Conservation (phyloP, 2,113 vertebrate species). For the Pogona vitticeps region DNA sequence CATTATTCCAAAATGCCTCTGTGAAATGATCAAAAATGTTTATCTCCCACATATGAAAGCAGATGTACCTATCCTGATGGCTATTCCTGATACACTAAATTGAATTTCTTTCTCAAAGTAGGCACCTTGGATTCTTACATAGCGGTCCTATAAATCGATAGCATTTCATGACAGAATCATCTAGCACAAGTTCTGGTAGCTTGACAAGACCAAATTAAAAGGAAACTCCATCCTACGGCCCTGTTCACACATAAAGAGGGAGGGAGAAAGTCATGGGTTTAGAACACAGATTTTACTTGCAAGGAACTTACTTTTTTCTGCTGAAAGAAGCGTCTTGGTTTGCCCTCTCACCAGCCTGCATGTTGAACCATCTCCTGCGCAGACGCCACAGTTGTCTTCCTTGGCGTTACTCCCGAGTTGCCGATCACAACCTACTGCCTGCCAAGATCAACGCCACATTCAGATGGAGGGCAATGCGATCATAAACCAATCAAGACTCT, state of each 20-base stretch:
- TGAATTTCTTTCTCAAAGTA: slow-evolving; percentile 25
- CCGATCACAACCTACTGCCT: slow-evolving; percentile 93
- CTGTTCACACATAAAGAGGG: not conserved
- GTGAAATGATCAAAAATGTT: slow-evolving; percentile 9
- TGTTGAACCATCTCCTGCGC: slow-evolving; percentile 86
- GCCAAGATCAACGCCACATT: slow-evolving; percentile 74
- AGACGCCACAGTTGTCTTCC: slow-evolving; percentile 92
- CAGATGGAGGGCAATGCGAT: slow-evolving; percentile 64
- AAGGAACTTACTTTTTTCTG: slow-evolving; percentile 86
- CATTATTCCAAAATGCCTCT: slow-evolving; percentile 47
- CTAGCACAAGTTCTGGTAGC: slow-evolving; percentile 59
- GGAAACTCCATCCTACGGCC: not conserved
- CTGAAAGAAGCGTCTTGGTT: slow-evolving; percentile 80
- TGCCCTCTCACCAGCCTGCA: slow-evolving; percentile 94
- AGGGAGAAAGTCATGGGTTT: slow-evolving; percentile 15
- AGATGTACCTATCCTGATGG: slow-evolving; percentile 48
- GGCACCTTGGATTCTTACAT: slow-evolving; percentile 67
- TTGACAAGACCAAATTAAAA: slow-evolving; percentile 56
- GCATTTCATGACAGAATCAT: slow-evolving; percentile 50
- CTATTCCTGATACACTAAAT: slow-evolving; percentile 62
- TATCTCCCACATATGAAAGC: not conserved
- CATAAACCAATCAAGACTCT: slow-evolving; percentile 62
- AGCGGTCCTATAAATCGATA: slow-evolving; percentile 45
- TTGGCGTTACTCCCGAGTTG: slow-evolving; percentile 87
- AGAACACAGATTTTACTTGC: not conserved